Conservation (phyloP, 2,113 vertebrate species). For the Phasianus colchicus region DNA sequence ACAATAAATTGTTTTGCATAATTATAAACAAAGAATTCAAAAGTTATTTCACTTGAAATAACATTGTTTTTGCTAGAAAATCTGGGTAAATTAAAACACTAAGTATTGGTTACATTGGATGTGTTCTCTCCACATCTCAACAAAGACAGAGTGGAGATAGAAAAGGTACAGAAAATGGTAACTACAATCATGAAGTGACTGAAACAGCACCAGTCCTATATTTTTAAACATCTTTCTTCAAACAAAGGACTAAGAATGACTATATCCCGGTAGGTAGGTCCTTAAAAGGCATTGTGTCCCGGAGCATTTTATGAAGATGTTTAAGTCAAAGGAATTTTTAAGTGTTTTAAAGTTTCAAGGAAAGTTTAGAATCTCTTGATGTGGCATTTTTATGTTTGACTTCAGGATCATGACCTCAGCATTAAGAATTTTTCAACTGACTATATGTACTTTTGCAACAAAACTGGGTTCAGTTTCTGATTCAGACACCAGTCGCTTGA, state of each 20-base stretch:
- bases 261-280: not conserved
- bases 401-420: not conserved
- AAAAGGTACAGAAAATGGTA: not conserved
- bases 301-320: not conserved
- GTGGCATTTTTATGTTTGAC: not conserved
- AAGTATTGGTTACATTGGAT: not conserved
- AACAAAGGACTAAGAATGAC: not conserved
- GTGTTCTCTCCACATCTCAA: not conserved
- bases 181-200: not conserved
- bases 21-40: not conserved
- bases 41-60: not conserved
- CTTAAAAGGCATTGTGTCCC: not conserved
- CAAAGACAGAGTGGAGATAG: not conserved
- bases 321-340: not conserved
- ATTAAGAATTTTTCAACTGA: not conserved
- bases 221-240: not conserved
- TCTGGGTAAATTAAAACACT: not conserved
- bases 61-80: not conserved
- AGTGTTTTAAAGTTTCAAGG: not conserved
- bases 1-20: rapidly evolving
- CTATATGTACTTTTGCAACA: not conserved
- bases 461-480: not conserved
- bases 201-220: not conserved
- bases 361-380: not conserved
- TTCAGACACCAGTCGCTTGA: not conserved